Percentiles rank a stretch among this genome's conserved stretches.
phyloP scores from a whole-genome alignment of 1,140 invertebrate species.

The Drosophila funebris region DNA sequence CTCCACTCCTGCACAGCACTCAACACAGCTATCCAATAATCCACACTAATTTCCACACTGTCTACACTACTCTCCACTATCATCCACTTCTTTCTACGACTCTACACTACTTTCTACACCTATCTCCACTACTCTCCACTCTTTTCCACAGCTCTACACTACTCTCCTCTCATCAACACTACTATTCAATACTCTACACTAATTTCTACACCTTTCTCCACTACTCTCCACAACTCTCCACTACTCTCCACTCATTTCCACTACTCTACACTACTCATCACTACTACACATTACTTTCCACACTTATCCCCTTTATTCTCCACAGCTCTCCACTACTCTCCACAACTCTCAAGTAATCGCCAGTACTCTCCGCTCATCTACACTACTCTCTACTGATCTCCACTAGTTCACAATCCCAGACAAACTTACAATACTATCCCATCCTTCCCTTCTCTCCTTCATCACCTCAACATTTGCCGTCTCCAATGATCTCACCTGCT shows the following conservation, averaged over 20 bases:
- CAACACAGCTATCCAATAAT: background rate
- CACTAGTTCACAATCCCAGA: background rate
- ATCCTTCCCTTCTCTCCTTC: background rate
- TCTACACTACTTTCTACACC: background rate
- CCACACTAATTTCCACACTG: background rate
- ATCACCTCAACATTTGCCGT: background rate
- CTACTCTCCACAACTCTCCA: too few species aligned
- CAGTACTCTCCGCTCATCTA: background rate
- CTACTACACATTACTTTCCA: background rate
- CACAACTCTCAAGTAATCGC: background rate
- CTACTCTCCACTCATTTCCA: background rate
- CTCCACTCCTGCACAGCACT: background rate
- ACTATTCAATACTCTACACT: background rate
- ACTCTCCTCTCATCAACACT: background rate
- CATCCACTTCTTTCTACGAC: background rate
- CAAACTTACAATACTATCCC: background rate
- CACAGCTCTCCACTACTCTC: background rate
- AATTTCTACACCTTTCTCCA: background rate
- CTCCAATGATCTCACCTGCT: conserved; percentile 66
- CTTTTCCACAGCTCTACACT: background rate
- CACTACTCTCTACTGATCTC: background rate
- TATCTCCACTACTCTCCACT: background rate
- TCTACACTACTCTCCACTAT: background rate
- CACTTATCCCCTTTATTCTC: background rate
- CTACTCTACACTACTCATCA: background rate